Base-by-base conservation (phyloP, 2,888 invertebrate species). In the Amblyjoppa fuscipennis region DNA sequence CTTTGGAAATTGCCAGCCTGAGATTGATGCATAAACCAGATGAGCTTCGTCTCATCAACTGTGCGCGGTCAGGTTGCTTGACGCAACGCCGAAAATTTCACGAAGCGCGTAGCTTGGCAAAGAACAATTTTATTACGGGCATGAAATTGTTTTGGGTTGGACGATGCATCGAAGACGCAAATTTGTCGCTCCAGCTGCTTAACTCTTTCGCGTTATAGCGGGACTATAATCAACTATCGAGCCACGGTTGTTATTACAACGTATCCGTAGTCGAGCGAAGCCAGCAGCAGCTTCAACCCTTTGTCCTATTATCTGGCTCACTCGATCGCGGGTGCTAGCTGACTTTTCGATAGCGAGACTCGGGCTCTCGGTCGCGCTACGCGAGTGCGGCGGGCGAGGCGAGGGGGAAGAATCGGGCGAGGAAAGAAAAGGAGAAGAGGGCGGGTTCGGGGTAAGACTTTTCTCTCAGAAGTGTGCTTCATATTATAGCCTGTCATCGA, bases 241-340 rank as follows among this genome's bases (percentile, higher is more conserved):
- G 31, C 64, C 31, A 16, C 34, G 13, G 6, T 64, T 64, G 31
- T 34, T 64, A 4, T 31, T 31, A 31, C 7, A 16, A 34, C 31
- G 38, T n/a, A 16, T 59, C 25, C 25, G 41, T 51, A 64, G 86
- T 77, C 45, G 11, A 83, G 66, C 61, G 71, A 61, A 81, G 53
- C 71, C 69, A 81, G 81, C 76, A 75, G 49, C 61, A 41, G 49
- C 45, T 61, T 45, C 49, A 68, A 49, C 49, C 77, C 78, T 86
- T 86, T 83, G 86, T 86, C 77, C 82, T 87, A 74, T 83, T 82
- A 87, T 84, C 82, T 53, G 59, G 59, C 61, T 77, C 69, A 83
- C 71, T 80, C 80, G 80, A 76, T 84, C 78, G 56, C 41, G 71
- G 34, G 76, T 59, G 59, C 84, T 83, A 25, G 41, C 38, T 61